phyloP scores from a whole-genome alignment of 2,888 invertebrate species.

The Aphodius sticticus region DNA sequence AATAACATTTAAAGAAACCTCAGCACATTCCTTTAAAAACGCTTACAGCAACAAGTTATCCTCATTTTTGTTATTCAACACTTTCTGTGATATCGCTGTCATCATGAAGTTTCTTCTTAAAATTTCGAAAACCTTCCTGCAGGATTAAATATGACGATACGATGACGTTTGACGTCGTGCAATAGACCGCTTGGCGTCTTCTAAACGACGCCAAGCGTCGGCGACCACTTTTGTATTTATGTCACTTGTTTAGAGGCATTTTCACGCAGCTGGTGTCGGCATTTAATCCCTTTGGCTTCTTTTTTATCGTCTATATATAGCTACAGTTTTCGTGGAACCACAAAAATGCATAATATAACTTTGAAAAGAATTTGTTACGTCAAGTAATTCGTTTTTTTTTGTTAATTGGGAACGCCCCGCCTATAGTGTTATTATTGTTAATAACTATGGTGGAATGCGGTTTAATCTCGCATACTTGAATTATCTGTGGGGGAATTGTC shows the following conservation, averaged over 20 bases:
- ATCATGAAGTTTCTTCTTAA: too few relatives aligned
- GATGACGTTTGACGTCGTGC: conserved; percentile 20
- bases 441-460: too few relatives aligned
- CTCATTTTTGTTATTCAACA: not conserved
- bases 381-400: not conserved
- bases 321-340: not conserved
- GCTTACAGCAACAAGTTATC: conserved; percentile 4
- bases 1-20: not conserved
- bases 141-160: not conserved
- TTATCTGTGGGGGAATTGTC: too few relatives aligned
- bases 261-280: not conserved
- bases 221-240: conserved; percentile 17
- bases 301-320: not conserved
- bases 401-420: not conserved
- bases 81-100: not conserved
- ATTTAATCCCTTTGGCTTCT: not conserved
- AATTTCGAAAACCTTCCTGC: too few relatives aligned
- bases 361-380: too few relatives aligned
- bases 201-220: conserved; percentile 16
- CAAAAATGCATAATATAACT: not conserved
- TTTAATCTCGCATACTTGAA: too few relatives aligned
- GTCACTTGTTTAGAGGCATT: conserved; percentile 8
- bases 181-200: conserved; percentile 35
- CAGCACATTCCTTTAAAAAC: conserved; percentile 4
- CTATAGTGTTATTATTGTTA: too few relatives aligned